These are phyloP conservation scores for Bellardia bayeri DNA, from an alignment of 2,888 invertebrate genomes.

Conservation along the genomic window DNA sequence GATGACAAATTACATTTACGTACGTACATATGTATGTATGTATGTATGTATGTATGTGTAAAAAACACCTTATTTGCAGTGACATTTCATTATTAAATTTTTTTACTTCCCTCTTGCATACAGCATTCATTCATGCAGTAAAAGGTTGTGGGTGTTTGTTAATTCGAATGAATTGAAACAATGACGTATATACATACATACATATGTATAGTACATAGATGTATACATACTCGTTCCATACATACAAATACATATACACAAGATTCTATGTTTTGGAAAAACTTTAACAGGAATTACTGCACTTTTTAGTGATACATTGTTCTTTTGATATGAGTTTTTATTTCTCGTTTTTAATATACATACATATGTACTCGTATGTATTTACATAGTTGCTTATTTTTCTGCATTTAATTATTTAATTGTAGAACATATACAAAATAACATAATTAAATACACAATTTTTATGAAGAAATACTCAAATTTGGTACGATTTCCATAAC, in stretches of 20 bases:
- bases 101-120: slow-evolving; percentile 19
- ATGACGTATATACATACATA: no score
- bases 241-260: background rate
- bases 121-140: slow-evolving; percentile 27
- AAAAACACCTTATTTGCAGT: slow-evolving; percentile 72
- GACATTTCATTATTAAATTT: slow-evolving; percentile 54
- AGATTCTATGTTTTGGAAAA: slow-evolving; percentile 29
- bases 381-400: no score
- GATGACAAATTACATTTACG: slow-evolving; percentile 76
- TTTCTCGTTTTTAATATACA: background rate
- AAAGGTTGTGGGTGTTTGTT: slow-evolving; percentile 47
- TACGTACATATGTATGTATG: no score
- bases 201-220: no score
- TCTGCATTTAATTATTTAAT: no score
- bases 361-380: no score
- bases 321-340: slow-evolving; percentile 24
- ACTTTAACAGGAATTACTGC: slow-evolving; percentile 60
- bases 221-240: no score
- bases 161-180: slow-evolving; percentile 34
- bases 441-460: no score
- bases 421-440: no score
- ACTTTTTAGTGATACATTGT: slow-evolving; percentile 56
- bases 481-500: no score
- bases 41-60: slow-evolving; percentile 45
- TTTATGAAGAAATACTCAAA: no score